Base-by-base conservation (phyloP, 1,140 invertebrate species). In the Drosophila lacertosa region DNA sequence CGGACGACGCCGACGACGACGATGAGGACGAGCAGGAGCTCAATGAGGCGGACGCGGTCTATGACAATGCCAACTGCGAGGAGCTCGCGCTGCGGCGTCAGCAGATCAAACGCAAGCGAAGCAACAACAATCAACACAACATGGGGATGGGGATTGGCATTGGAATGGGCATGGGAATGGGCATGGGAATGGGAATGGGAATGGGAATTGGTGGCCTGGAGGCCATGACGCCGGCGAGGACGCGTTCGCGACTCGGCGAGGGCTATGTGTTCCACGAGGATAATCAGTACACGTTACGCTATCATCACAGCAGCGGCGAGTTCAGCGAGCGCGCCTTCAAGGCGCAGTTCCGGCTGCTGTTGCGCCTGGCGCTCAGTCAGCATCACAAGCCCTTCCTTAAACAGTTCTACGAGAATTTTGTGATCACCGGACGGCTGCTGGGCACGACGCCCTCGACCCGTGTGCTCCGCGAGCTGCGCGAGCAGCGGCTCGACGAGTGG, bases 271-370 rank as follows among this genome's bases (percentile, higher is more conserved):
- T 91, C 60, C 86, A 91, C 42, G 74, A 86, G 65, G 86, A 91
- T 29, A 77, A 26, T 57, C 75, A 89, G 53, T 86, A 81, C 59
- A 89, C 86, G 54, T 44, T 90, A 47, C 77, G 72, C 20, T 91
- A 90, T 57, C 89, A 91, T 63, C 86, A 89, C 66, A 90, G 89
- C 68, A 83, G 81, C 45, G 90, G 82, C 1, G 90, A 91, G 70
- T 88, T 91, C 57, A 91, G 75, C 68, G 78, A 84, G 54, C 79
- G 89, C 5, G 80, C 89, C 26, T 91, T 77, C 45, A 91, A 88
- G 65, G 70, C 86, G 33, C 90, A 91, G 60, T 89, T 91, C 50
- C 84, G 88, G 4, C 48, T 75, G 64, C 54, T 82, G 51, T 48
- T 91, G n/a, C 74, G 89, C 22, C 55, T 77, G 53, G 90, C 90